Evolutionary conservation across 2,888 invertebrate species (phyloP).

Genomic region (Xanthorhoe designata): DNA sequence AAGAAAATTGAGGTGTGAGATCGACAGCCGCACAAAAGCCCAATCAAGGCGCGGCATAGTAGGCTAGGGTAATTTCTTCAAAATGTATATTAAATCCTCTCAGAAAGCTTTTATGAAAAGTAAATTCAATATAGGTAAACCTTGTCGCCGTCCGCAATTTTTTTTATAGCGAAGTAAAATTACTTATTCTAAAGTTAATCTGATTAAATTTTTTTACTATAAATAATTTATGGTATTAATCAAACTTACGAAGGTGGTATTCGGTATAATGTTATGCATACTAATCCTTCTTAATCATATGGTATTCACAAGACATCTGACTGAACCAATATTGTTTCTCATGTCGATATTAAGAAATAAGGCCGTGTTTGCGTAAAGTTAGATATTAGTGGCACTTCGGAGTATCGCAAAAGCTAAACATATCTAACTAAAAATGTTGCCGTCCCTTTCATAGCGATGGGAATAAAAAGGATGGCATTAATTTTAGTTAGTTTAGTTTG

Average conservation of each 20-base stretch:
- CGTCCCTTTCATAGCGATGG: too few species aligned
- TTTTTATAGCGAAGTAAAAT: constrained; percentile 3
- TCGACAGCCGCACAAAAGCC: constrained; percentile 41
- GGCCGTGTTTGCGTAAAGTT: too few species aligned
- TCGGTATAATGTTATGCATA: background rate
- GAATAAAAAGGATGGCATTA: too few species aligned
- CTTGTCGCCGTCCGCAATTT: background rate
- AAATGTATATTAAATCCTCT: constrained; percentile 27
- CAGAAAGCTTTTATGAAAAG: constrained; percentile 30
- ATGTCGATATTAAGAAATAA: too few species aligned
- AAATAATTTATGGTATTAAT: background rate
- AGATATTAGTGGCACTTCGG: too few species aligned
- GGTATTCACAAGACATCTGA: background rate
- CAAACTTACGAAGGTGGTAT: background rate
- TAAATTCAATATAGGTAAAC: constrained; percentile 26
- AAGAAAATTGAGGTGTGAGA: constrained; percentile 39
- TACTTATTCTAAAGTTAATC: background rate
- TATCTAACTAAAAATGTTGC: too few species aligned
- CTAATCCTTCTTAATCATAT: background rate
- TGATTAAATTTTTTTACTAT: background rate
- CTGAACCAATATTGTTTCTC: background rate
- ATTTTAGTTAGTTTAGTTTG: too few species aligned
- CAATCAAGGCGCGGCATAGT: constrained; percentile 30
- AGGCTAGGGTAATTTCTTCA: constrained; percentile 31
- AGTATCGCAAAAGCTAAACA: too few species aligned